phyloP scores from a whole-genome alignment of 2,797 vertebrate genomes.

The Geotria australis region DNA sequence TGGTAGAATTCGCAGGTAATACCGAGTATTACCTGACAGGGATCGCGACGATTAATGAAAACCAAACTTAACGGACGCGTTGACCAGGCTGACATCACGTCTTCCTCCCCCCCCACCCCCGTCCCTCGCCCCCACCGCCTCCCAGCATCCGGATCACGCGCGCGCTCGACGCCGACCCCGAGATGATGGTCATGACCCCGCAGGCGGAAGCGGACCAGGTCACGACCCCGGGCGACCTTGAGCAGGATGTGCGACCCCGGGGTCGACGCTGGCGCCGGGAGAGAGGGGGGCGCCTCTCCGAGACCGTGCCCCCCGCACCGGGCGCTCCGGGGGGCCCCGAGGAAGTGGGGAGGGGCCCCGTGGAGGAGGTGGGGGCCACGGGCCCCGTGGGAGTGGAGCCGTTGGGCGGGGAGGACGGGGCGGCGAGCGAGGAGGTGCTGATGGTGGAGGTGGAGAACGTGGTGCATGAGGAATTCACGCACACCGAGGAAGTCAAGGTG shows the following conservation, averaged over 20 bases:
- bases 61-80: too few relatives aligned
- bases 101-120: too few relatives aligned
- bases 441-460: slow-evolving; percentile 93
- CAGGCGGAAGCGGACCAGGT: slow-evolving; percentile 8
- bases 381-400: slow-evolving; percentile 16
- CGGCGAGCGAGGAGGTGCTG: slow-evolving; percentile 17
- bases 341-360: slow-evolving; percentile 10
- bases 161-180: slow-evolving; percentile 38
- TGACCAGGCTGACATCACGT: too few relatives aligned
- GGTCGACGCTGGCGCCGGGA: too few relatives aligned
- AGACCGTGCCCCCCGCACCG: too few relatives aligned
- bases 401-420: slow-evolving; percentile 12
- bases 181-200: slow-evolving; percentile 12
- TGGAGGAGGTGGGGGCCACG: slow-evolving; percentile 7
- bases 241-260: too few relatives aligned
- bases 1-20: too few relatives aligned
- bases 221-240: slow-evolving; percentile 10
- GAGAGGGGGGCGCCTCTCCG: too few relatives aligned
- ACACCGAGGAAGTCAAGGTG: slow-evolving; percentile 86
- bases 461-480: slow-evolving; percentile 61
- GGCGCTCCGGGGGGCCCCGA: slow-evolving; percentile 11
- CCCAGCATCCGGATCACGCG: slow-evolving; percentile 43
- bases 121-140: too few relatives aligned
- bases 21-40: too few relatives aligned
- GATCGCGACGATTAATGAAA: too few relatives aligned